Percentiles rank a stretch among this genome's conserved stretches.
Evolutionary conservation across 2,113 vertebrate species (phyloP).

Genomic region (Notarius lentiginosus): DNA sequence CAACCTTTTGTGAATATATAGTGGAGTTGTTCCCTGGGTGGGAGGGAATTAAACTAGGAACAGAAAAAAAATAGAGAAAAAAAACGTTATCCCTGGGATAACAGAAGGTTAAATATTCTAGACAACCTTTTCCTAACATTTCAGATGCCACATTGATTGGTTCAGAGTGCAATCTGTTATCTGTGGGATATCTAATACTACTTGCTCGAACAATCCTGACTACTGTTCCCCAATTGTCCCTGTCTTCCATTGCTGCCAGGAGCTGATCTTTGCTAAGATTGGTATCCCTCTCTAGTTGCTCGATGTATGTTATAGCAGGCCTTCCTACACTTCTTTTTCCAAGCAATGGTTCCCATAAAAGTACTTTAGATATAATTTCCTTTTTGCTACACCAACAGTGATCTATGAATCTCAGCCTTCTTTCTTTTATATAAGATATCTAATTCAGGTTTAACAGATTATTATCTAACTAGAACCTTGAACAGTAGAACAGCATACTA

Average conservation of each 20-base stretch:
- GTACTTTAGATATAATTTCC: no score
- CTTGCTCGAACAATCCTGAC: no score
- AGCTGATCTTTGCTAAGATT: no score
- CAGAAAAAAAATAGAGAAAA: background rate
- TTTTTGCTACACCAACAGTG: no score
- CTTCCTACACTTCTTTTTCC: no score
- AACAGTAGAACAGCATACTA: background rate
- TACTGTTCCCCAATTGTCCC: no score
- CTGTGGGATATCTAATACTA: background rate
- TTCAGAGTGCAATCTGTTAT: background rate
- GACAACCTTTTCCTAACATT: background rate
- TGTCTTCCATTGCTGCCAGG: no score
- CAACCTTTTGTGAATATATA: background rate
- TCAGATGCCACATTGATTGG: background rate
- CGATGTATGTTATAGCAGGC: no score
- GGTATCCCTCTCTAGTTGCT: no score
- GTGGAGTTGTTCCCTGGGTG: background rate
- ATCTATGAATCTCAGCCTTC: no score
- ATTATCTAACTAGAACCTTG: background rate
- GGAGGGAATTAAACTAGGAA: background rate
- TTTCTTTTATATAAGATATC: background rate
- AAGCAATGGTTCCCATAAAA: no score
- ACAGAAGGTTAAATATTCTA: background rate
- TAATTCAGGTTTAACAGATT: background rate
- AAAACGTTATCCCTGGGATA: background rate